These are phyloP conservation scores for Amaurobius ferox DNA, from an alignment of 2,888 invertebrate species.

Conservation along the genomic window DNA sequence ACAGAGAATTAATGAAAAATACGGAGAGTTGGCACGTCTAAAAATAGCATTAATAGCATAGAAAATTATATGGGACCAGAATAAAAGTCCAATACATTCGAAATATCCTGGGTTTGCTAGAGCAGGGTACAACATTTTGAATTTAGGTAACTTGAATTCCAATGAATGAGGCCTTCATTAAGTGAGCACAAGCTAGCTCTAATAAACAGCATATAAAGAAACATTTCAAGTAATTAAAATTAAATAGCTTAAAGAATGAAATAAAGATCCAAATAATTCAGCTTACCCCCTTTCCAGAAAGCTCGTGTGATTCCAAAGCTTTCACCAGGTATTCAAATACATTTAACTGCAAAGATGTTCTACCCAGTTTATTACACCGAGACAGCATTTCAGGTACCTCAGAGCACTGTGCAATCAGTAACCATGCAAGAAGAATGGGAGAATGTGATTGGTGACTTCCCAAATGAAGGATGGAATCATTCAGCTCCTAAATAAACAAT, in stretches of 20 bases:
- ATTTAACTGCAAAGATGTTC: slow-evolving; percentile 45
- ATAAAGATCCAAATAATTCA: no score
- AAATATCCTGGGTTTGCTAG: no score
- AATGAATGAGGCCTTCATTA: no score
- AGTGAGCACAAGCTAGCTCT: no score
- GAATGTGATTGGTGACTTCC: slow-evolving; percentile 76
- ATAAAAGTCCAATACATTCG: no score
- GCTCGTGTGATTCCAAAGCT: slow-evolving; percentile 27
- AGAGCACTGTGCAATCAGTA: slow-evolving; percentile 75
- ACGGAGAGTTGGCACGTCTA: no score
- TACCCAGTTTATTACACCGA: slow-evolving; percentile 49
- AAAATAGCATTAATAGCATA: no score
- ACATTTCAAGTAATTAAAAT: not conserved
- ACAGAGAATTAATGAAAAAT: no score
- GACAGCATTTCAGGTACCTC: slow-evolving; percentile 63
- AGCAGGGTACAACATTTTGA: no score
- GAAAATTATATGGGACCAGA: no score
- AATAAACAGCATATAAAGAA: not conserved
- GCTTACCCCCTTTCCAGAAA: slow-evolving; percentile 50
- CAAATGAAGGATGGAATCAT: slow-evolving; percentile 73
- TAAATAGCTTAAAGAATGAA: not conserved
- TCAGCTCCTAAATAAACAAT: slow-evolving; percentile 73
- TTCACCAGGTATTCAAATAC: slow-evolving; percentile 51
- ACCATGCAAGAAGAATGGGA: slow-evolving; percentile 77
- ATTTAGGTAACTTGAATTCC: no score